Conservation (phyloP, 2,797 vertebrate species). For the Malacoraja senta region DNA sequence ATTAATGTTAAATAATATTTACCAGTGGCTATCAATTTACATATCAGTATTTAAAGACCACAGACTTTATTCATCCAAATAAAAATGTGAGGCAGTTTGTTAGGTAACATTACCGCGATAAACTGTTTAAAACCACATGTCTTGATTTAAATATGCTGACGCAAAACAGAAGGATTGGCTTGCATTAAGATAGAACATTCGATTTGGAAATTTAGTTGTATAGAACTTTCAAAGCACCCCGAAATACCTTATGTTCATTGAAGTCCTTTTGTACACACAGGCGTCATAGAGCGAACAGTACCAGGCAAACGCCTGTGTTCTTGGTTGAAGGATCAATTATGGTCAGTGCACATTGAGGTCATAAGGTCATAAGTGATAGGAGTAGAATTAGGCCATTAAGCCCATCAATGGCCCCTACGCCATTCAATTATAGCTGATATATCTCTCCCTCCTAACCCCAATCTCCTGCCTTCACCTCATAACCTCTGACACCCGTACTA, state of each 20-base stretch:
- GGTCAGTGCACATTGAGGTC: background rate
- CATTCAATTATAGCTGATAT: no score
- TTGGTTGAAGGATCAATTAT: background rate
- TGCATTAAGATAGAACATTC: background rate
- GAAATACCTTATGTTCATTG: background rate
- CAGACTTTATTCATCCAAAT: background rate
- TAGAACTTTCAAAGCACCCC: background rate
- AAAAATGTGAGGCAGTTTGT: background rate
- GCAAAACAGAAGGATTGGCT: background rate
- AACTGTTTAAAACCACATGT: background rate
- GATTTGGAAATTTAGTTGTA: no score
- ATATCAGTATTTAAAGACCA: background rate
- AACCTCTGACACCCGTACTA: no score
- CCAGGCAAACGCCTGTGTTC: background rate
- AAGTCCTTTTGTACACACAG: background rate
- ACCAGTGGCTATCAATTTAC: slow-evolving; percentile 11
- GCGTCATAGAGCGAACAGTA: background rate
- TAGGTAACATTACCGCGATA: background rate
- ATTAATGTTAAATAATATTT: slow-evolving; percentile 5
- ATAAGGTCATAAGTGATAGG: background rate
- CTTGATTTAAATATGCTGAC: background rate
- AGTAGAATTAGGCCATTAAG: no score
- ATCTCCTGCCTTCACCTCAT: background rate
- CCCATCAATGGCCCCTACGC: no score
- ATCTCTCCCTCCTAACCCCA: no score